A percentile compares a stretch with the other conserved stretches of the same genome.
phyloP scores from a whole-genome alignment of 2,113 vertebrate genomes.

The Laticauda laticaudata region DNA sequence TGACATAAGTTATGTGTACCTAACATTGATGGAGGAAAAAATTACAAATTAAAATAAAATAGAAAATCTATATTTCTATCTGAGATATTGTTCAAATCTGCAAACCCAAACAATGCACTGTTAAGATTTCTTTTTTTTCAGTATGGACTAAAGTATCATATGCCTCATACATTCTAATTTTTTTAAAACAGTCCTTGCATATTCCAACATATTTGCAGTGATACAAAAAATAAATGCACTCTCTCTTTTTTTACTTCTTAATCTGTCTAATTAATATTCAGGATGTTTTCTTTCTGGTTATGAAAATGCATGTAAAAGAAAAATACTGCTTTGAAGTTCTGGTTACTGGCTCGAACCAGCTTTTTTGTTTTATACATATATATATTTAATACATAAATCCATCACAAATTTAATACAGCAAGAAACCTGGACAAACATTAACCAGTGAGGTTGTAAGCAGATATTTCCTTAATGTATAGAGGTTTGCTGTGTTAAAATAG shows the following conservation, averaged over 20 bases:
- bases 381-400: slow-evolving; percentile 75
- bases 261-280: slow-evolving; percentile 71
- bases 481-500: background rate
- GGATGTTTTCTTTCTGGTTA: slow-evolving; percentile 67
- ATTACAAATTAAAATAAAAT: slow-evolving; percentile 83
- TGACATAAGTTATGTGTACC: slow-evolving; percentile 99
- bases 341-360: slow-evolving; percentile 68
- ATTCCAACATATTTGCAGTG: slow-evolving; percentile 87
- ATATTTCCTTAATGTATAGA: slow-evolving; percentile 38
- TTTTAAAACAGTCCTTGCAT: slow-evolving; percentile 89
- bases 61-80: slow-evolving; percentile 87
- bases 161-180: slow-evolving; percentile 91
- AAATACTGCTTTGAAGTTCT: slow-evolving; percentile 82
- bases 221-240: slow-evolving; percentile 83
- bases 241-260: slow-evolving; percentile 58
- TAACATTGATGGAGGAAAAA: slow-evolving; percentile 81
- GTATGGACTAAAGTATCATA: slow-evolving; percentile 87
- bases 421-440: slow-evolving; percentile 68
- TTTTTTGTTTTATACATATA: slow-evolving; percentile 60
- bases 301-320: slow-evolving; percentile 78
- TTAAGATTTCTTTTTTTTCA: slow-evolving; percentile 67
- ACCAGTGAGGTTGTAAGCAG: slow-evolving; percentile 60
- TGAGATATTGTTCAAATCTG: slow-evolving; percentile 79
- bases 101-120: slow-evolving; percentile 76
- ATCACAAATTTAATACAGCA: slow-evolving; percentile 72